These are phyloP conservation scores for Lates japonicus DNA, from an alignment of 2,797 vertebrate genomes.

Conservation along the genomic window DNA sequence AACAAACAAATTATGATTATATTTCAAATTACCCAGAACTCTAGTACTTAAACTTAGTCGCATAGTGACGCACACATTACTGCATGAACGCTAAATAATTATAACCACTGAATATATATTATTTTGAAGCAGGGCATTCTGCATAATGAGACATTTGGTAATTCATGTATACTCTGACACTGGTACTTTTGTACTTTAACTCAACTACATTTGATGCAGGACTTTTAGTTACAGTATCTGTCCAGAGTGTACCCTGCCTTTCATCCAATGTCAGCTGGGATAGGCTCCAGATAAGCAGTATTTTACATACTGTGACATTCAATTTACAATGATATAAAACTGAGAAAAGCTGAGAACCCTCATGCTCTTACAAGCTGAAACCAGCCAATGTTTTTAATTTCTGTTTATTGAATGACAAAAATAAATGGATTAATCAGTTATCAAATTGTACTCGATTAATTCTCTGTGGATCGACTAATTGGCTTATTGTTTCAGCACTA, in stretches of 20 bases:
- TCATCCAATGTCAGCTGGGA: no score
- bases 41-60: no score
- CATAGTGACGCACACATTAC: background rate
- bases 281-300: no score
- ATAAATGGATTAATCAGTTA: background rate
- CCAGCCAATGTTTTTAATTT: background rate
- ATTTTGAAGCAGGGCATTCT: background rate
- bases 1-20: no score
- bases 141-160: background rate
- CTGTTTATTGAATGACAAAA: background rate
- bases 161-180: background rate
- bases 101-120: no score
- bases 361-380: background rate
- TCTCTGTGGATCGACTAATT: background rate
- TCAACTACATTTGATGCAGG: background rate
- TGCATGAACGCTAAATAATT: background rate
- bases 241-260: no score
- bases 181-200: background rate
- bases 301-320: background rate
- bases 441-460: background rate
- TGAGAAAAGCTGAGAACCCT: background rate
- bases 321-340: background rate
- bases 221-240: no score
- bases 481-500: background rate
- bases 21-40: no score